These are phyloP conservation scores for Halocaridina rubra DNA, from an alignment of 2,888 invertebrate genomes.

Conservation along the genomic window DNA sequence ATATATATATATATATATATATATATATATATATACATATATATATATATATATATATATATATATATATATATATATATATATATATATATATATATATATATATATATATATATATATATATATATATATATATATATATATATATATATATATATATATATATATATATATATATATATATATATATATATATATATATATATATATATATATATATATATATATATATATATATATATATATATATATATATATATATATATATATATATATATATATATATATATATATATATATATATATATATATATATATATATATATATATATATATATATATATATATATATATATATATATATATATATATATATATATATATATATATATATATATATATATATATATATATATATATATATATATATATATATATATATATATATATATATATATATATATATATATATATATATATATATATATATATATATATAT, in stretches of 20 bases:
- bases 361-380: not conserved
- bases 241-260: constrained; percentile 6
- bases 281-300: not conserved
- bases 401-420: too few relatives aligned
- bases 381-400: not conserved
- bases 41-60: not conserved
- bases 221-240: constrained; percentile 10
- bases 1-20: not conserved
- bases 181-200: not conserved
- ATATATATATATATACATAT: not conserved
- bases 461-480: constrained; percentile 6
- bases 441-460: constrained; percentile 1
- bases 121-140: constrained; percentile 1
- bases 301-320: not conserved
- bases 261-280: not conserved
- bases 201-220: not conserved
- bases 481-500: not conserved
- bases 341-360: constrained; percentile 10
- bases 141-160: not conserved
- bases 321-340: not conserved
- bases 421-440: not conserved
- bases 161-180: not conserved
- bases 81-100: constrained; percentile 5
- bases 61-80: not conserved
- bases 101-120: constrained; percentile 14